These are phyloP conservation scores for Sebastes jordani DNA, from an alignment of 2,797 vertebrate species.

Conservation along the genomic window DNA sequence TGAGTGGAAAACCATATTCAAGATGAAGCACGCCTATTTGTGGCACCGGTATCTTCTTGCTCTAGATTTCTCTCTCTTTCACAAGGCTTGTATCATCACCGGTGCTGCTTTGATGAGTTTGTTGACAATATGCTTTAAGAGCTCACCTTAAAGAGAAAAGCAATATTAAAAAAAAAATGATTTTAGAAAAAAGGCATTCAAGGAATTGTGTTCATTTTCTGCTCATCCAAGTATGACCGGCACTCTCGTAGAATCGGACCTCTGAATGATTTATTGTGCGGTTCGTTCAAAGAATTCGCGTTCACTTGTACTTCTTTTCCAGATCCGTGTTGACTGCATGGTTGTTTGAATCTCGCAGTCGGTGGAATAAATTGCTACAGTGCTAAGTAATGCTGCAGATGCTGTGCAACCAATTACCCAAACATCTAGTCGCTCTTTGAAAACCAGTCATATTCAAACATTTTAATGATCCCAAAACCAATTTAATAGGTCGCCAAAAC, in stretches of 20 bases:
- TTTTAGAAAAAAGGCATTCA: conserved; percentile 5
- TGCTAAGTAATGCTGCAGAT: conserved; percentile 31
- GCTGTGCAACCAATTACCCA: conserved; percentile 18
- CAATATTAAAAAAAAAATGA: conserved; percentile 19
- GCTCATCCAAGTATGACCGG: conserved; percentile 25
- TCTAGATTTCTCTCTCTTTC: not conserved
- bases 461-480: conserved; percentile 37
- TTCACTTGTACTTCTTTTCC: conserved; percentile 18
- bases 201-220: conserved; percentile 42
- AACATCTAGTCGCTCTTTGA: conserved; percentile 22
- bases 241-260: conserved; percentile 2
- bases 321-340: conserved; percentile 5
- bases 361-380: not conserved
- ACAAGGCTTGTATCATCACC: not conserved
- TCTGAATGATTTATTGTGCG: conserved; percentile 53
- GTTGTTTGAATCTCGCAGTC: conserved; percentile 4
- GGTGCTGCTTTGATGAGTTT: conserved; percentile 33
- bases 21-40: conserved; percentile 35
- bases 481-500: conserved; percentile 35
- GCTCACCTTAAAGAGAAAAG: conserved; percentile 17
- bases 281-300: conserved; percentile 37
- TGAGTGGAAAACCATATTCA: conserved; percentile 42
- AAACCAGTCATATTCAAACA: conserved; percentile 27
- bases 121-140: conserved; percentile 32
- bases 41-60: not conserved